phyloP scores from a whole-genome alignment of 2,888 invertebrate species.

The Cephus sareptanus region DNA sequence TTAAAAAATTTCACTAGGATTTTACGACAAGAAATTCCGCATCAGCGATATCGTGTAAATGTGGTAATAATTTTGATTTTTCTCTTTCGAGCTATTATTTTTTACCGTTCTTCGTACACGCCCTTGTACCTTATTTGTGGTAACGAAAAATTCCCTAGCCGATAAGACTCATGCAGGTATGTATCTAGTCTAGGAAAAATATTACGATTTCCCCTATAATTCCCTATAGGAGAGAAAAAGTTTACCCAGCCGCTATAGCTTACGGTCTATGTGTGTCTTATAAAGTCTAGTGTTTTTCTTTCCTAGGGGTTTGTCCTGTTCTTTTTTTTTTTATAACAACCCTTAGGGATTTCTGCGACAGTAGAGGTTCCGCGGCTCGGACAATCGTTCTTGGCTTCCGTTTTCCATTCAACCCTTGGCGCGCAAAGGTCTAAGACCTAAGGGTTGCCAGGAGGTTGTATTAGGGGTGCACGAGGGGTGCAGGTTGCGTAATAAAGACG shows the following conservation, averaged over 20 bases:
- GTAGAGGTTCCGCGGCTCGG: neutral
- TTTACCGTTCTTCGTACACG: neutral
- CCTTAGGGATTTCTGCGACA: neutral
- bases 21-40: neutral
- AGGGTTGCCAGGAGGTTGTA: neutral
- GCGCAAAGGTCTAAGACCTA: neutral
- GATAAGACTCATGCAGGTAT: neutral
- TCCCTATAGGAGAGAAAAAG: neutral
- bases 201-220: neutral
- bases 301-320: neutral
- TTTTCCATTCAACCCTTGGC: neutral
- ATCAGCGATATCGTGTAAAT: neutral
- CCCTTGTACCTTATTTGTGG: neutral
- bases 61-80: neutral
- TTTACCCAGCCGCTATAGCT: neutral
- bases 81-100: neutral
- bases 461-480: neutral
- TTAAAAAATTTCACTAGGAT: neutral
- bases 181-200: neutral
- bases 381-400: neutral
- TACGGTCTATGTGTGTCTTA: neutral
- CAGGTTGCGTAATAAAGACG: neutral
- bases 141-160: neutral
- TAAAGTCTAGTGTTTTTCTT: neutral
- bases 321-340: neutral